Conservation (phyloP, 64 coral and sea anemone genomes). For the Montipora cactus region DNA sequence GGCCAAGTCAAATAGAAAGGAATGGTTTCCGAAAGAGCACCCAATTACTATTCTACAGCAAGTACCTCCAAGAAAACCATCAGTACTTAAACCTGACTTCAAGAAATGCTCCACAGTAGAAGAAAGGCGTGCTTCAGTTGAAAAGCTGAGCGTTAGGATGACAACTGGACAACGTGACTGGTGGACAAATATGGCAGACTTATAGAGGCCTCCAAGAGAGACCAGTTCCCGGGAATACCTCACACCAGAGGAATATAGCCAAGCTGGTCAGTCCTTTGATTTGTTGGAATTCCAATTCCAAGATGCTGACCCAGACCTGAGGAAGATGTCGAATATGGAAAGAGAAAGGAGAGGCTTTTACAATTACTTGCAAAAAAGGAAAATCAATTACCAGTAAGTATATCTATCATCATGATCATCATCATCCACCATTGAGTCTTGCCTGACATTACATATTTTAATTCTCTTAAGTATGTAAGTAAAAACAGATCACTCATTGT, state of each 20-base stretch:
- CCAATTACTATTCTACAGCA: neutral
- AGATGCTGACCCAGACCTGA: neutral
- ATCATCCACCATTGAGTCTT: too few relatives aligned
- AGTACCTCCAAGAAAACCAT: neutral
- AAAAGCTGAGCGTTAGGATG: neutral
- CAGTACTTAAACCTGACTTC: slow-evolving; percentile 3
- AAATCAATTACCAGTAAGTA: neutral
- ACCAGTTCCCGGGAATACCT: neutral
- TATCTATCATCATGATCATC: too few relatives aligned
- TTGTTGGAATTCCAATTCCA: neutral
- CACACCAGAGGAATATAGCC: neutral
- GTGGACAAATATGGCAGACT: neutral
- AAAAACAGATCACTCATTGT: too few relatives aligned
- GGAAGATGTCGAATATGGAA: neutral
- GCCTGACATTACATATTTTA: too few relatives aligned
- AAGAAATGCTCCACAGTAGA: slow-evolving; percentile 45
- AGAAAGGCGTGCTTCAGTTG: neutral
- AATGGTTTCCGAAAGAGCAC: neutral
- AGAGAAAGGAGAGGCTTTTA: neutral
- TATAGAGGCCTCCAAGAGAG: too few relatives aligned
- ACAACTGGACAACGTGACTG: neutral
- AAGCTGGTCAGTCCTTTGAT: neutral
- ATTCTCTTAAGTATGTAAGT: too few relatives aligned
- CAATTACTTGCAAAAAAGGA: neutral
- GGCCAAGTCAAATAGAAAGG: neutral